A percentile compares a stretch with the other conserved stretches of the same genome.
phyloP scores from a whole-genome alignment of 2,888 invertebrate genomes.

The Allophyes oxyacanthae region DNA sequence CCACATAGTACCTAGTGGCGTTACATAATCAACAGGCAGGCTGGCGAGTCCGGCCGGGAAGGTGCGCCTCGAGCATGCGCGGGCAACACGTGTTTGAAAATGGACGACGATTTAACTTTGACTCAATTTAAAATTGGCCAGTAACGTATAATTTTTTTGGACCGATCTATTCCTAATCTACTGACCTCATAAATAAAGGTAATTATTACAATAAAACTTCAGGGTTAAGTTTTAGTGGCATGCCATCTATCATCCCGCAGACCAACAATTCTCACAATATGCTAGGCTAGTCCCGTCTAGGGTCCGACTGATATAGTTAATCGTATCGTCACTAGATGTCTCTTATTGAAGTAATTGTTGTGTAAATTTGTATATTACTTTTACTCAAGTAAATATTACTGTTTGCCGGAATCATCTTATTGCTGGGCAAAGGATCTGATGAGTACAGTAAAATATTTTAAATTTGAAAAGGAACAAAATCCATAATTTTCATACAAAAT shows the following conservation, averaged over 20 bases:
- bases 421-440: too few relatives aligned
- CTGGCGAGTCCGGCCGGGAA: constrained; percentile 46
- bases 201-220: too few relatives aligned
- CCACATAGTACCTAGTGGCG: constrained; percentile 47
- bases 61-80: constrained; percentile 25
- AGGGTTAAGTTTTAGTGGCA: constrained; percentile 5
- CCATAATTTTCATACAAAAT: too few relatives aligned
- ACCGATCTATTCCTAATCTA: not conserved
- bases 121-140: not conserved
- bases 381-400: too few relatives aligned
- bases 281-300: constrained; percentile 2
- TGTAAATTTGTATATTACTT: not conserved
- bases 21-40: constrained; percentile 55
- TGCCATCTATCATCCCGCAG: not conserved
- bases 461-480: too few relatives aligned
- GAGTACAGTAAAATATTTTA: too few relatives aligned
- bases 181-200: not conserved
- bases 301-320: constrained; percentile 12
- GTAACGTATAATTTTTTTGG: too few relatives aligned
- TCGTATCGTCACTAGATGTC: constrained; percentile 37
- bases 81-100: constrained; percentile 46
- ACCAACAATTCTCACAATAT: too few relatives aligned
- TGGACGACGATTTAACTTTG: not conserved
- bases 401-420: too few relatives aligned
- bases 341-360: constrained; percentile 19